Base-by-base conservation (phyloP, 2,113 vertebrate genomes). In the Cavia aperea region DNA sequence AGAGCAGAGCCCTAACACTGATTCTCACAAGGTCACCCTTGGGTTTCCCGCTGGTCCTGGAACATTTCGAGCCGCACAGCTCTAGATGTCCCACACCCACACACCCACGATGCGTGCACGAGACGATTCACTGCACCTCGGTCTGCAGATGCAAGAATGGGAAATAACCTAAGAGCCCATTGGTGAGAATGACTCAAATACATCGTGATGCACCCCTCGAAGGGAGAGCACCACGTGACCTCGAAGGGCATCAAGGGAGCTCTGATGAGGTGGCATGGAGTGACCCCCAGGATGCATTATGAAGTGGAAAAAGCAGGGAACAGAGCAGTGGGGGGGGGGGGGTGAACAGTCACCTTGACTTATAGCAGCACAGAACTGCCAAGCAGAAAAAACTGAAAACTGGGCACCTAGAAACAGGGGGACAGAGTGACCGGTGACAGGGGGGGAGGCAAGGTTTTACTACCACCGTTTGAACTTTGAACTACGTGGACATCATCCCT, bases 81-180 rank as follows among this genome's bases (percentile, higher is more conserved):
- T 68, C 49, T 79, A 16, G 33, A 7, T 68, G 33, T 33, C 60
- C 39, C 39, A 33, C 63, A 51, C 31, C 19, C 4, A 13, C 3
- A 11, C 2, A 14, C 14, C 33, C 66, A 31, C 0, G 14, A 58
- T 4, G 33, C 2, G 9, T 1, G 4, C 43, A 1, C 19, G 23
- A 75, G 24, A n/a, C 15, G 46, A 70, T 19, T 39, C 81, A 49
- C 12, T 56, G 26, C 49, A 21, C 43, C 36, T 18, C 1, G 24
- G 29, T 39, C 72, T 79, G 24, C 78, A 4, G 29, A 58, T 65
- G 31, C 31, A 81, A 83, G 31, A 7, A 33, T 2, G 26, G 46
- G 77, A 56, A 94, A 75, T 68, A 88, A 94, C 33, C 73, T 92
- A 72, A 91, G 24, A 68, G 31, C 73, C 73, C 54, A n/a, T 65